A percentile compares a stretch with the other conserved stretches of the same genome.
Conservation (phyloP, 92 coral and sea anemone genomes). For the Parazoanthus atlanticus region DNA sequence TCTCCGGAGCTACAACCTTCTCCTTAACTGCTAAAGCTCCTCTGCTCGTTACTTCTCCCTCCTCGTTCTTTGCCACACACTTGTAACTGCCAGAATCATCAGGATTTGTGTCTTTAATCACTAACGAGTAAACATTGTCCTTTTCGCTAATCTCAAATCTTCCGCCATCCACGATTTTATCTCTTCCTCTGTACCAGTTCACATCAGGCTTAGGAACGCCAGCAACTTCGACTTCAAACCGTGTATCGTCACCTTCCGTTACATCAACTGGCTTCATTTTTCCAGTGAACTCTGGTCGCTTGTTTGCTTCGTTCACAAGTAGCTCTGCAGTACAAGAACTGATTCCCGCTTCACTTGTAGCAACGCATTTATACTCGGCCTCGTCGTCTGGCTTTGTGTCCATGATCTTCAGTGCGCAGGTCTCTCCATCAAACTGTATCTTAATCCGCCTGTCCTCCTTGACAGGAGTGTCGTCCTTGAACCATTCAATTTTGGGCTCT, state of each 20-base stretch:
- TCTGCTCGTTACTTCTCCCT: slow-evolving; percentile 66
- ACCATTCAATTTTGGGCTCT: slow-evolving; percentile 84
- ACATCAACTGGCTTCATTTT: slow-evolving; percentile 74
- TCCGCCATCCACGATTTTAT: slow-evolving; percentile 68
- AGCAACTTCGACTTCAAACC: slow-evolving; percentile 70
- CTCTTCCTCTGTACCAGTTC: slow-evolving; percentile 80
- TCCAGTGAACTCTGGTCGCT: slow-evolving; percentile 71
- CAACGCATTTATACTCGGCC: slow-evolving; percentile 83
- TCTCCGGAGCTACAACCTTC: slow-evolving; percentile 56
- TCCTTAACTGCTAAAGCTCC: slow-evolving; percentile 63
- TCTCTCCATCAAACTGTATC: slow-evolving; percentile 73
- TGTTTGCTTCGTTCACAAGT: slow-evolving; percentile 80
- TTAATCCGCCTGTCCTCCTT: slow-evolving; percentile 71
- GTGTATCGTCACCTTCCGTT: slow-evolving; percentile 73
- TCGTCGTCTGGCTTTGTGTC: slow-evolving; percentile 81
- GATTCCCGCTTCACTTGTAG: slow-evolving; percentile 73
- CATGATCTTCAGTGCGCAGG: slow-evolving; percentile 68
- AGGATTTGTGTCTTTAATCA: slow-evolving; percentile 57
- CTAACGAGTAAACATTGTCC: slow-evolving; percentile 41
- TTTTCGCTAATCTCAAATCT: slow-evolving; percentile 28
- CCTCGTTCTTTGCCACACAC: slow-evolving; percentile 86
- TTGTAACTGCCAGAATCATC: slow-evolving; percentile 40
- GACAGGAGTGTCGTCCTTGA: slow-evolving; percentile 74
- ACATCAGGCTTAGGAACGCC: slow-evolving; percentile 84
- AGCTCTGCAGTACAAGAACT: slow-evolving; percentile 77